Evolutionary conservation across 2,113 vertebrate genomes (phyloP).

Genomic region (Apistogramma diplotaenia): DNA sequence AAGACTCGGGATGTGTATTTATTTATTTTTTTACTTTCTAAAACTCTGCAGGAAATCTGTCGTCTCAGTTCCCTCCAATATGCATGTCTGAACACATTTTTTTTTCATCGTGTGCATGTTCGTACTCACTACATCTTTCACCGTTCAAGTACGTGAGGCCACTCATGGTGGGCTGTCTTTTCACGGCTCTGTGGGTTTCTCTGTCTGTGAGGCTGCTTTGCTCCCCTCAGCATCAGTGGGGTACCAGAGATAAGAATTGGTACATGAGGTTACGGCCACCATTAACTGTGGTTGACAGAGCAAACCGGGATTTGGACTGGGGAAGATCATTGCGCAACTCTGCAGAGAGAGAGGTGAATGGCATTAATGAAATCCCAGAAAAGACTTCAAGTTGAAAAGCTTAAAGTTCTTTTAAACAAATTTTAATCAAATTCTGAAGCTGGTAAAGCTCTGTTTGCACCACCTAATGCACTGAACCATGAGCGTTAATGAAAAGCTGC

Average conservation of each 20-base stretch:
- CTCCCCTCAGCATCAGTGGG: constrained; percentile 9
- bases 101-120: neutral
- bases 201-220: constrained; percentile 5
- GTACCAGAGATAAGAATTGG: constrained; percentile 15
- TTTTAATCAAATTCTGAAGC: neutral
- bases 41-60: constrained; percentile 56
- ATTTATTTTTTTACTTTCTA: neutral
- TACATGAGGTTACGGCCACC: constrained; percentile 25
- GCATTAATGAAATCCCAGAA: neutral
- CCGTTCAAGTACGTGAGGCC: constrained; percentile 23
- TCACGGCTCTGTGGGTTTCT: constrained; percentile 38
- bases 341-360: neutral
- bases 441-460: neutral
- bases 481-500: neutral
- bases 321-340: neutral
- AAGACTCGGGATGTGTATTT: constrained; percentile 23
- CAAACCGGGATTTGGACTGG: constrained; percentile 1
- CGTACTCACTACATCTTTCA: constrained; percentile 21
- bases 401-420: neutral
- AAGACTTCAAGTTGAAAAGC: neutral
- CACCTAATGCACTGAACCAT: neutral
- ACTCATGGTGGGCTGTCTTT: constrained; percentile 34
- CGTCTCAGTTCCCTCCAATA: constrained; percentile 26
- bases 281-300: constrained; percentile 42
- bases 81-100: neutral